phyloP scores from a whole-genome alignment of 2,797 vertebrate genomes.

The Lepilemur ruficaudatus region DNA sequence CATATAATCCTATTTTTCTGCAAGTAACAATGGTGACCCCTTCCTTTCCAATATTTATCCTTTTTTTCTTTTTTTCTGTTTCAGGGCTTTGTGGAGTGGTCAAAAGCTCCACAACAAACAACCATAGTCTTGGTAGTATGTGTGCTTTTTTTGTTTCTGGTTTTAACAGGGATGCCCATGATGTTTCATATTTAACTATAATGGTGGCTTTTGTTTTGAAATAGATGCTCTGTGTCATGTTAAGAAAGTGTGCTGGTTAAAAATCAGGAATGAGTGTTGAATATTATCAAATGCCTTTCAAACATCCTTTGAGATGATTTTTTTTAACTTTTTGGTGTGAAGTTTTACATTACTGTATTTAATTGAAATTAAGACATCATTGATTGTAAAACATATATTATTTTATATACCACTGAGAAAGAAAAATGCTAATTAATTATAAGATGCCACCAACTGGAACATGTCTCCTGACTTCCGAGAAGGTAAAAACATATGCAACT shows the following conservation, averaged over 20 bases:
- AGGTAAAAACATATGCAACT: background rate
- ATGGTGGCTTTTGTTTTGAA: background rate
- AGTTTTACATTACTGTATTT: background rate
- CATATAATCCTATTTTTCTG: background rate
- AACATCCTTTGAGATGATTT: background rate
- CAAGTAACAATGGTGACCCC: background rate
- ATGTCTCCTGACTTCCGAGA: background rate
- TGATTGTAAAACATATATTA: background rate
- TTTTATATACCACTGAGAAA: background rate
- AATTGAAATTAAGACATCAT: background rate
- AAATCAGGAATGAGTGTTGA: background rate
- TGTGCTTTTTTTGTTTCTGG: constrained; percentile 70
- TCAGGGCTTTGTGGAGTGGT: constrained; percentile 67
- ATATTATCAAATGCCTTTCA: constrained; percentile 50
- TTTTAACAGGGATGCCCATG: constrained; percentile 72
- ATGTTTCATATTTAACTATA: constrained; percentile 43
- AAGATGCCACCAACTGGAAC: background rate
- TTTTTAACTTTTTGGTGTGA: background rate
- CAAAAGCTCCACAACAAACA: constrained; percentile 58
- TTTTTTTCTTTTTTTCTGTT: background rate
- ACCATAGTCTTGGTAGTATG: constrained; percentile 65
- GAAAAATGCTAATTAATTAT: background rate
- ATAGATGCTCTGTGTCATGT: background rate
- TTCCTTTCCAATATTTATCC: background rate
- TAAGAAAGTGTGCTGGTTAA: background rate